These are phyloP conservation scores for Frankliniella intonsa DNA, from an alignment of 2,888 invertebrate species.

Conservation along the genomic window DNA sequence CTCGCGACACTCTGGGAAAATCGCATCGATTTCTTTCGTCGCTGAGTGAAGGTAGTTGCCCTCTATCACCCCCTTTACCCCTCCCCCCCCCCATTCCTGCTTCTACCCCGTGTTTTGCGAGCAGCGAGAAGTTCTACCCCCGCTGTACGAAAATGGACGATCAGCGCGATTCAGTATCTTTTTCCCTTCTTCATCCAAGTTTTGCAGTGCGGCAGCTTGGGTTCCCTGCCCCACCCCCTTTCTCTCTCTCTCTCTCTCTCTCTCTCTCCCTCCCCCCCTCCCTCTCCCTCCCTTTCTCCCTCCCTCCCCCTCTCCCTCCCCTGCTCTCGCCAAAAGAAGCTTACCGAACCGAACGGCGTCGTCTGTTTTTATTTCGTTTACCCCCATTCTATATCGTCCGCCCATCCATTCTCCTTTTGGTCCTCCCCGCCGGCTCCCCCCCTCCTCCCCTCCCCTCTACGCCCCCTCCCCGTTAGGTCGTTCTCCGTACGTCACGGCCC, in stretches of 20 bases:
- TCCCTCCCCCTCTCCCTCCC: not conserved
- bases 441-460: not conserved
- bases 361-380: conserved; percentile 27
- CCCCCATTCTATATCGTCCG: conserved; percentile 7
- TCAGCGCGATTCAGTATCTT: conserved; percentile 15
- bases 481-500: not conserved
- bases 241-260: too few relatives aligned
- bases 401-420: conserved; percentile 19
- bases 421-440: conserved; percentile 27
- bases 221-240: not conserved
- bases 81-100: too few relatives aligned
- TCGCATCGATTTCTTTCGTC: too few relatives aligned
- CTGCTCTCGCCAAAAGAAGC: not conserved
- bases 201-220: conserved; percentile 3
- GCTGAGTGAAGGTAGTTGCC: too few relatives aligned
- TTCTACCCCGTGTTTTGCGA: not conserved
- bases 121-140: conserved; percentile 5
- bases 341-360: conserved; percentile 22
- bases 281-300: not conserved
- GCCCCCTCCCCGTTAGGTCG: conserved; percentile 5
- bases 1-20: too few relatives aligned
- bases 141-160: conserved; percentile 1
- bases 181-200: conserved; percentile 9
- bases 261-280: not conserved
- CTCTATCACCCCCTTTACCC: too few relatives aligned